A percentile compares a stretch with the other conserved stretches of the same genome.
Conservation (phyloP, 2,113 vertebrate species). For the Cyprinodon variegatus region DNA sequence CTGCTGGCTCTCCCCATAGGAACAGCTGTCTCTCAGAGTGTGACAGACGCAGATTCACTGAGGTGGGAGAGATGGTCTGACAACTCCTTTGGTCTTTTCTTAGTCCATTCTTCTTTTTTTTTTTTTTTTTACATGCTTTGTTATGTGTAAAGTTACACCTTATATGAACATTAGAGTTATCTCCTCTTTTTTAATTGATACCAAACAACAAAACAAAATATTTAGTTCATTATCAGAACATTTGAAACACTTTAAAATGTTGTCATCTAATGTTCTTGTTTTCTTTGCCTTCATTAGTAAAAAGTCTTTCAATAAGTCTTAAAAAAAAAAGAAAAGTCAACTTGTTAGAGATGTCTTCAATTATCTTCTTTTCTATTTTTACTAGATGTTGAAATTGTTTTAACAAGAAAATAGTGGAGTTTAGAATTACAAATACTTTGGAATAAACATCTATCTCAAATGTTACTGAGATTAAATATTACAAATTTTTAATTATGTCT, state of each 20-base stretch:
- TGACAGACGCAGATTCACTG: slow-evolving; percentile 72
- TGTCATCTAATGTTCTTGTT: not conserved
- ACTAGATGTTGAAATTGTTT: slow-evolving; percentile 23
- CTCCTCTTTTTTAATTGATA: not conserved
- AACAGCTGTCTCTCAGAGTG: slow-evolving; percentile 73
- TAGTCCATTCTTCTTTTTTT: not conserved
- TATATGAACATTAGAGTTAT: no score
- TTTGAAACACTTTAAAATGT: not conserved
- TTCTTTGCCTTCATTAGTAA: not conserved
- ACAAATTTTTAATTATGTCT: no score
- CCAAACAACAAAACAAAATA: not conserved
- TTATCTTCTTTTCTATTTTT: slow-evolving; percentile 29
- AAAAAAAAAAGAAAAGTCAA: not conserved
- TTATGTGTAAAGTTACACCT: not conserved
- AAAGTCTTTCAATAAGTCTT: not conserved
- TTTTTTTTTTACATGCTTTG: slow-evolving; percentile 24
- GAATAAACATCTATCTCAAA: no score
- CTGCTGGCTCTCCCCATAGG: slow-evolving; percentile 73
- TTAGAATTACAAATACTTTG: no score
- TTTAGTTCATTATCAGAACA: not conserved
- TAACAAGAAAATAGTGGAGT: slow-evolving; percentile 17
- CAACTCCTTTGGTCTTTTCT: slow-evolving; percentile 37
- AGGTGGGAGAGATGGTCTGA: slow-evolving; percentile 43
- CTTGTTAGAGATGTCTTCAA: not conserved
- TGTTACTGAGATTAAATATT: no score